Evolutionary conservation across 92 coral and sea anemone genomes (phyloP).

Genomic region (Galaxea fascicularis): DNA sequence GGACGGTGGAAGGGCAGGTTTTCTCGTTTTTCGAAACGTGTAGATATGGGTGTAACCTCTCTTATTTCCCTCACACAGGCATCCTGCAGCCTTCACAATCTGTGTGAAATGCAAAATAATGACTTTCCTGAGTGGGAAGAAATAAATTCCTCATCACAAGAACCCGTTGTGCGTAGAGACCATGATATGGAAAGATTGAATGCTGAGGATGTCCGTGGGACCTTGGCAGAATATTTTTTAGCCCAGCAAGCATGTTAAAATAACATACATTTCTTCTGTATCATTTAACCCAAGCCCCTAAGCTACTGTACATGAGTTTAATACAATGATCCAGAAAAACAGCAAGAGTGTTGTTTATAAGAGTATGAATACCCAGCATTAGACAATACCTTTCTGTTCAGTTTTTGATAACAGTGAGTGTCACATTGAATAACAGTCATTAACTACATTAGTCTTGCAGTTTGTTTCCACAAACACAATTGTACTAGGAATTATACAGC

Average conservation of each 20-base stretch:
- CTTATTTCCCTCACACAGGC: too few species aligned
- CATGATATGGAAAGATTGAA: background rate
- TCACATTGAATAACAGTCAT: background rate
- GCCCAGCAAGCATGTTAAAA: constrained; percentile 24
- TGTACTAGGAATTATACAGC: background rate
- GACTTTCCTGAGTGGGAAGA: too few species aligned
- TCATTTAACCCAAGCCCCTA: constrained; percentile 9
- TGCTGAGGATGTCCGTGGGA: constrained; percentile 27
- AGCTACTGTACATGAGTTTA: background rate
- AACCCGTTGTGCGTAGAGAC: background rate
- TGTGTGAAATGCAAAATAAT: too few species aligned
- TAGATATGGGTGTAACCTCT: too few species aligned
- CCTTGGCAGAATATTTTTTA: constrained; percentile 43
- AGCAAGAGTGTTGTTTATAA: constrained; percentile 9
- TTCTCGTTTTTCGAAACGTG: too few species aligned
- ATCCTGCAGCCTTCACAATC: too few species aligned
- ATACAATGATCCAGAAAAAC: background rate
- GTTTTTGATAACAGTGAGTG: background rate
- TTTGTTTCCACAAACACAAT: too few species aligned
- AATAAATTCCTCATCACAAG: too few species aligned
- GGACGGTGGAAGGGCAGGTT: too few species aligned
- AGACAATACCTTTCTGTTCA: background rate
- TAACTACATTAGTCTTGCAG: background rate
- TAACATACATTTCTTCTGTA: background rate
- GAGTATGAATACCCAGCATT: constrained; percentile 26